Conservation (phyloP, 1,140 invertebrate species). For the Anastrepha ludens region DNA sequence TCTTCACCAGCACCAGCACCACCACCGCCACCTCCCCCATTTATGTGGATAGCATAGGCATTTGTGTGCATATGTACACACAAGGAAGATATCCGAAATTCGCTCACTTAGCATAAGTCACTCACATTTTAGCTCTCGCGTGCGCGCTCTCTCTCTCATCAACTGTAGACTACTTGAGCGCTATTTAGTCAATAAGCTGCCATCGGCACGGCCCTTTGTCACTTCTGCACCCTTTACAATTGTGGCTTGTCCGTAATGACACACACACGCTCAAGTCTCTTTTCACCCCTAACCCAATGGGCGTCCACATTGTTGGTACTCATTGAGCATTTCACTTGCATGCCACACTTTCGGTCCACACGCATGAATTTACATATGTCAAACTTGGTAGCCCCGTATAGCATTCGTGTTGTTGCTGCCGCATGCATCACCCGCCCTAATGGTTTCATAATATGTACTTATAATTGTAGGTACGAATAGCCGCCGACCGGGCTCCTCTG, state of each 20-base stretch:
- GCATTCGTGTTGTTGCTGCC: not conserved
- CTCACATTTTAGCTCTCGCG: not conserved
- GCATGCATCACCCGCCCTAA: slow-evolving; percentile 7
- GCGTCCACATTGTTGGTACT: not conserved
- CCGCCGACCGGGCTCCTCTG: not conserved
- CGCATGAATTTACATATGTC: slow-evolving; percentile 18
- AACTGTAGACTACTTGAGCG: not conserved
- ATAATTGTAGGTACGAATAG: not conserved
- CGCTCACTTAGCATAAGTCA: slow-evolving; percentile 11
- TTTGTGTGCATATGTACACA: not conserved
- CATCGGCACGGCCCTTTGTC: not conserved
- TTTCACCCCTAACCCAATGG: not conserved
- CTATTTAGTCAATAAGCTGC: not conserved
- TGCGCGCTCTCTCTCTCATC: not conserved
- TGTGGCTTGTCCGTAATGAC: not conserved
- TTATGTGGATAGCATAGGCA: slow-evolving; percentile 21
- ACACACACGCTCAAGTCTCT: not conserved
- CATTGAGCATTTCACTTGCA: slow-evolving; percentile 15
- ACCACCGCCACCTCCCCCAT: slow-evolving; percentile 4
- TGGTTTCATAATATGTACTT: not conserved
- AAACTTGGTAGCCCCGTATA: not conserved
- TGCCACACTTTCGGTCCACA: slow-evolving; percentile 15
- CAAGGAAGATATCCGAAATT: not conserved
- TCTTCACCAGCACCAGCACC: not conserved
- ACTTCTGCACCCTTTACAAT: not conserved